Evolutionary conservation across 2,113 vertebrate species (phyloP), one percentile per base, ranked within the genome.

Genomic region (Galeopterus variegatus): DNA sequence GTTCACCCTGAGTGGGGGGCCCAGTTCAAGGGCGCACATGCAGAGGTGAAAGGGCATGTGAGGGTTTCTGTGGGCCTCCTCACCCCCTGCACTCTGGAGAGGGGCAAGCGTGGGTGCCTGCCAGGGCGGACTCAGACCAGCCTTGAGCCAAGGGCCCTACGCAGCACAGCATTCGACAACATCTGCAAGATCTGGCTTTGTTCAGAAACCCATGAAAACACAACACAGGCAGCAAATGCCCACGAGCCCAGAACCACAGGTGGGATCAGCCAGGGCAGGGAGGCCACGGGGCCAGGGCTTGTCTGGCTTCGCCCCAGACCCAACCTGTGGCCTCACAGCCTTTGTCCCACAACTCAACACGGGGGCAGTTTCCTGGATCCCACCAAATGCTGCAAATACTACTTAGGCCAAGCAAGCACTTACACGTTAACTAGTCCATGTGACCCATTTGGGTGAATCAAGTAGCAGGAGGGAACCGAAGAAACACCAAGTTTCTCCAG

Each of bases 371-470:
- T n/a, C 83, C 26, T 17, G n/a, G 95, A 54, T 6, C 64, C 79
- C 41, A 52, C 23, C 8, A 15, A 21, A 36, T 0, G 1, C 23
- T 7, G 3, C n/a, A 5, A 23, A 24, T 41, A 41, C 41, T 41
- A 4, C 90, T 94, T 14, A 50, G 31, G 95, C 54, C 11, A 65
- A 41, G 11, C 11, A 12, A 58, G 50, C 52, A 98, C 99, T 99
- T 94, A 99, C 99, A 98, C 96, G 45, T 97, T 98, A 98, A 99
- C 97, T 58, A 99, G 95, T 2, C 98, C 98, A 72, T 99, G 99
- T 1, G 99, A 99, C 11, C 99, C 99, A 15, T 99, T 99, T 0
- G 99, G 99, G 81, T 99, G 94, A 21, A 99, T 94, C 96, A 99
- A 98, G 95, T 99, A 99, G 50, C 99, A 98, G 0, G 99, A 98